phyloP scores from a whole-genome alignment of 2,888 invertebrate genomes.

The Zygothrica quintamaculata region DNA sequence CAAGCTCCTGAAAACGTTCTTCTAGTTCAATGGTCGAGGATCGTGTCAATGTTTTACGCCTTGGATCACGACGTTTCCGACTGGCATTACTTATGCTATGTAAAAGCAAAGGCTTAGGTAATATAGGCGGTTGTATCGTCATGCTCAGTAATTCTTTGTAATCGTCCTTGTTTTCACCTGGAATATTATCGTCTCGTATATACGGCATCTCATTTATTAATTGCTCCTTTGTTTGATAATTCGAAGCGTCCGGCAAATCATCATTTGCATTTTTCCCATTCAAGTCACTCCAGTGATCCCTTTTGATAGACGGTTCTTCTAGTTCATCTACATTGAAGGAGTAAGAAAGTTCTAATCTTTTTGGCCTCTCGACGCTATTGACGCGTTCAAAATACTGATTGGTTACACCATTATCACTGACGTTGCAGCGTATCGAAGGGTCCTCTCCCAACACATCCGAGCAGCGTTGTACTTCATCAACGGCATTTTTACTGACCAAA shows the following conservation, averaged over 20 bases:
- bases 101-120: conserved; percentile 19
- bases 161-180: conserved; percentile 71
- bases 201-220: conserved; percentile 19
- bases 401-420: conserved; percentile 83
- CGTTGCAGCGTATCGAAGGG: conserved; percentile 64
- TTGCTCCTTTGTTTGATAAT: background rate
- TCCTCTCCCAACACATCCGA: conserved; percentile 33
- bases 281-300: conserved; percentile 42
- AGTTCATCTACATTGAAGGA: conserved; percentile 78
- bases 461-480: background rate
- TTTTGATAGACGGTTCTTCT: conserved; percentile 6
- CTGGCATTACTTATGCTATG: conserved; percentile 39
- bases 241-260: background rate
- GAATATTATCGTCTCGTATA: conserved; percentile 67
- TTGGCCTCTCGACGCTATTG: conserved; percentile 83
- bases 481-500: conserved; percentile 27
- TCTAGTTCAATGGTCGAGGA: conserved; percentile 79
- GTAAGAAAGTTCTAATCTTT: conserved; percentile 79
- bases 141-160: conserved; percentile 66
- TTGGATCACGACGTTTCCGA: conserved; percentile 74
- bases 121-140: conserved; percentile 59
- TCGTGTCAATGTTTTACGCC: conserved; percentile 75
- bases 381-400: conserved; percentile 84
- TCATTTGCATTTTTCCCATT: conserved; percentile 20
- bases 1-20: conserved; percentile 70